Conservation (phyloP, 2,888 invertebrate genomes). For the Temnothorax unifasciatus region DNA sequence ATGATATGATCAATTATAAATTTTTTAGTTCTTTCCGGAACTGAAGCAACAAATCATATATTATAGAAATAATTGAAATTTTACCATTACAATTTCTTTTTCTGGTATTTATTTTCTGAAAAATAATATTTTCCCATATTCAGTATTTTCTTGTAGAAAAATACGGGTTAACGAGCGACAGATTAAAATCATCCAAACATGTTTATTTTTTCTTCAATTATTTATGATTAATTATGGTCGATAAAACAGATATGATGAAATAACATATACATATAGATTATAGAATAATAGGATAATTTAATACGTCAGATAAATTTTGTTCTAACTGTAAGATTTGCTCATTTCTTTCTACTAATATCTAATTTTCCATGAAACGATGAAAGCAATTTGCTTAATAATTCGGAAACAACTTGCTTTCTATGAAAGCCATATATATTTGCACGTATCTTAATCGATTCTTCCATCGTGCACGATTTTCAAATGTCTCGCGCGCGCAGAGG, state of each 20-base stretch:
- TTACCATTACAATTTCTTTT: background rate
- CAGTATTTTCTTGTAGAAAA: background rate
- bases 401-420: background rate
- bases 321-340: background rate
- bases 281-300: background rate
- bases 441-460: conserved; percentile 23
- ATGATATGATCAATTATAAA: background rate
- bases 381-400: background rate
- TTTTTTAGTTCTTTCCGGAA: background rate
- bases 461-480: background rate
- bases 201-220: background rate
- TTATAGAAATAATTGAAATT: background rate
- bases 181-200: background rate
- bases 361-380: background rate
- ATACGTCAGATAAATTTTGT: background rate
- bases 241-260: background rate
- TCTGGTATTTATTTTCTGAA: background rate
- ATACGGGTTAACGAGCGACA: background rate
- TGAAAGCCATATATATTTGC: background rate
- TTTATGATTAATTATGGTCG: background rate
- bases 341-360: background rate
- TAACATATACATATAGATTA: background rate
- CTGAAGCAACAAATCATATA: background rate
- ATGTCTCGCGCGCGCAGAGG: conserved; percentile 2
- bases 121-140: conserved; percentile 1